Conservation (phyloP, 2,113 vertebrate genomes). For the Sclerurus mexicanus region DNA sequence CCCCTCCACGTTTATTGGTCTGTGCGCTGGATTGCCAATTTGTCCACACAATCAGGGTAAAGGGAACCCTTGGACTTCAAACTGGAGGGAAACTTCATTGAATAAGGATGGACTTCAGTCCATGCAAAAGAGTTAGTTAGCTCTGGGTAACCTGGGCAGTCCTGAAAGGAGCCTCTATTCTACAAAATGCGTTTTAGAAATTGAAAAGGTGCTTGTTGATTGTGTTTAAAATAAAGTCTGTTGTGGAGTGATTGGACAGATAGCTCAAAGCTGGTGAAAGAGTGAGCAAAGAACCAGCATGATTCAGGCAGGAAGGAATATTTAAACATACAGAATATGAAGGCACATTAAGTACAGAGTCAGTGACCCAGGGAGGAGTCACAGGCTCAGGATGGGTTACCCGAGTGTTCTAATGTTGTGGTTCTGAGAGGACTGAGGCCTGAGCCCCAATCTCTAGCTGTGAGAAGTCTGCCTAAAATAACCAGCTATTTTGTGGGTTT, state of each 20-base stretch:
- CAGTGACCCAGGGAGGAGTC: not conserved
- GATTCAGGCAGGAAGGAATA: not conserved
- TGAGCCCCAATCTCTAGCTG: not conserved
- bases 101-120: not conserved
- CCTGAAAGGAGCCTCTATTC: not conserved
- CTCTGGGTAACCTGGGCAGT: not conserved
- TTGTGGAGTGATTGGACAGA: not conserved
- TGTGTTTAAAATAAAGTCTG: not conserved
- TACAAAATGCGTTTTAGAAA: not conserved
- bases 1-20: not conserved
- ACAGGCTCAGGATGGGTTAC: not conserved
- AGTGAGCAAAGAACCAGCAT: not conserved
- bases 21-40: not conserved
- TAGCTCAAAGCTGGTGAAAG: not conserved
- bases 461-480: not conserved
- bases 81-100: not conserved
- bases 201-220: not conserved
- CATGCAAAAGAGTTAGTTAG: not conserved
- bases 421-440: not conserved
- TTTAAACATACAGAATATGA: not conserved
- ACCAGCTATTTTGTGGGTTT: not conserved
- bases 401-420: fast-evolving
- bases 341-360: not conserved
- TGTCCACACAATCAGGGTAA: not conserved
- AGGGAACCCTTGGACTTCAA: not conserved